Percentiles rank a stretch among this genome's conserved stretches.
These are phyloP conservation scores for Girardia tigrina DNA, from an alignment of 2,888 invertebrate species.

Conservation along the genomic window DNA sequence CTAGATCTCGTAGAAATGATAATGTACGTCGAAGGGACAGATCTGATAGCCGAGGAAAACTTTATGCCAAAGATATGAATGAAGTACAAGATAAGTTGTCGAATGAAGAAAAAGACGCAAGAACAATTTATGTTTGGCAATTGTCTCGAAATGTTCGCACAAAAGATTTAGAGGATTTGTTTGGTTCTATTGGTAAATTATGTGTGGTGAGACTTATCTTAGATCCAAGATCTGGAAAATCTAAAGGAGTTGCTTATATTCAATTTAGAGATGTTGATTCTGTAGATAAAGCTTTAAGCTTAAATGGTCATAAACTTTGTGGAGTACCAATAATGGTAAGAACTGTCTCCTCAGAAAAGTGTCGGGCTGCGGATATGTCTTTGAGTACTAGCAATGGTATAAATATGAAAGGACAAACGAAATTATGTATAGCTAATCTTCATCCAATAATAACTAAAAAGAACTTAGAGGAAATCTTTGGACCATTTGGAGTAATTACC, in stretches of 20 bases:
- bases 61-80: background rate
- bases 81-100: background rate
- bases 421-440: background rate
- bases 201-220: background rate
- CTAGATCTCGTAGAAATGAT: too few species aligned
- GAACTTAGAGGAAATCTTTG: background rate
- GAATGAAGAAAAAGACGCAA: conserved; percentile 3
- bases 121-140: background rate
- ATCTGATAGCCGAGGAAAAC: background rate
- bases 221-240: conserved; percentile 10
- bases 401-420: background rate
- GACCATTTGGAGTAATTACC: background rate
- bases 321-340: background rate
- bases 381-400: background rate
- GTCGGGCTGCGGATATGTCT: background rate
- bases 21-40: background rate
- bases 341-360: background rate
- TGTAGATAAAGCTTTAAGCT: background rate
- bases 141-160: background rate
- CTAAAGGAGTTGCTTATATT: background rate
- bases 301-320: background rate
- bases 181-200: background rate
- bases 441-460: background rate
- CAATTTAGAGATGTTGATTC: background rate
- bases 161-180: background rate